Conservation (phyloP, 2,113 vertebrate species). For the Anser brachyrhynchus region DNA sequence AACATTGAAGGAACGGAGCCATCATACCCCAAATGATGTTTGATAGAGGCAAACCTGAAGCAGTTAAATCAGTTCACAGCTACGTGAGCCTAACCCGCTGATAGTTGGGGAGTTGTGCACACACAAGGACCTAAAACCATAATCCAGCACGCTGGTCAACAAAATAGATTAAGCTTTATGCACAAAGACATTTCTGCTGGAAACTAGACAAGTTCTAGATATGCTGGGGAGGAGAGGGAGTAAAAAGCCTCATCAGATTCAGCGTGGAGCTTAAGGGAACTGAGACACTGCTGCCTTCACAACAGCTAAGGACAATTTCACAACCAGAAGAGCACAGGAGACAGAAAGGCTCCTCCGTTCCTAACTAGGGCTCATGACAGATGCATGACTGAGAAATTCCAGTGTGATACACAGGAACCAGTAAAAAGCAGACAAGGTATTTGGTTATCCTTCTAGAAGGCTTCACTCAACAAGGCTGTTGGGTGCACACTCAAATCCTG, state of each 20-base stretch:
- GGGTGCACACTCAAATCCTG: neutral
- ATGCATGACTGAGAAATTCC: neutral
- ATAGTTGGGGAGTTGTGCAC: neutral
- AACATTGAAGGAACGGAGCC: neutral
- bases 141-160: neutral
- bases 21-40: neutral
- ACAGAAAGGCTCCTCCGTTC: neutral
- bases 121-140: neutral
- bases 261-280: neutral
- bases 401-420: neutral
- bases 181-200: neutral
- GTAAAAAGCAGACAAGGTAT: neutral
- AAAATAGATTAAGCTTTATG: neutral
- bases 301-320: fast-evolving
- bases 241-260: neutral
- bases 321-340: neutral
- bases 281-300: neutral
- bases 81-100: neutral
- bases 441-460: neutral
- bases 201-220: neutral
- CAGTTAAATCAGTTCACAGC: neutral
- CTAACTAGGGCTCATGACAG: neutral
- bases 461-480: neutral
- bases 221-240: neutral
- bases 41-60: neutral